Percentiles rank a stretch among this genome's conserved stretches.
Conservation (phyloP, 23 tunicate species). For the Phallusia fumigata region DNA sequence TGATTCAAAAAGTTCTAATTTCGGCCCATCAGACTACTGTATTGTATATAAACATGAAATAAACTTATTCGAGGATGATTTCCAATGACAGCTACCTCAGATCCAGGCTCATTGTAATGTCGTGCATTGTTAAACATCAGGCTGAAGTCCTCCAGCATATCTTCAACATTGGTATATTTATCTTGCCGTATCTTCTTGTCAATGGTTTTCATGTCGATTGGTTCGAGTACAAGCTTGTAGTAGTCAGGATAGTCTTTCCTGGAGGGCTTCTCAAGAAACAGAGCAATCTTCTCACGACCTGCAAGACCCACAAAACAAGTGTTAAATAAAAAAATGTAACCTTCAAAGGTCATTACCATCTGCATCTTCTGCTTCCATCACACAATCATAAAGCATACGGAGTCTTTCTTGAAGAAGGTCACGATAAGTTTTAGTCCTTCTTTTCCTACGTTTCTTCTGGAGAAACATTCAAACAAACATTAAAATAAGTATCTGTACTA, state of each 20-base stretch:
- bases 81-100: slow-evolving; percentile 40
- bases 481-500: too few relatives aligned
- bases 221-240: slow-evolving; percentile 91
- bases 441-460: slow-evolving; percentile 13
- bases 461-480: too few relatives aligned
- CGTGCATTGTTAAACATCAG: slow-evolving; percentile 96
- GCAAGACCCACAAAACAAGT: too few relatives aligned
- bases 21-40: not conserved
- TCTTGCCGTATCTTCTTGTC: slow-evolving; percentile 77
- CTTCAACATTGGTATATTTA: slow-evolving; percentile 55
- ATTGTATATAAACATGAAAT: not conserved
- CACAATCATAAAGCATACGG: slow-evolving; percentile 46
- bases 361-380: slow-evolving; percentile 60
- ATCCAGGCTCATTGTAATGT: slow-evolving; percentile 97
- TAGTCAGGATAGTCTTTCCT: slow-evolving; percentile 96
- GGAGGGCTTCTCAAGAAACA: slow-evolving; percentile 93
- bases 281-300: slow-evolving; percentile 75
- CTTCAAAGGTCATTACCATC: slow-evolving; percentile 25
- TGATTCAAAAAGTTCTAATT: not conserved
- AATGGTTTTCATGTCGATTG: slow-evolving; percentile 91
- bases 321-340: too few relatives aligned
- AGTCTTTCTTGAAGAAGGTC: slow-evolving; percentile 33
- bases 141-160: slow-evolving; percentile 76
- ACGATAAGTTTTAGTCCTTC: not conserved
- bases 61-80: not conserved